Evolutionary conservation across 2,797 vertebrate genomes (phyloP).

Genomic region (Antrozous pallidus): DNA sequence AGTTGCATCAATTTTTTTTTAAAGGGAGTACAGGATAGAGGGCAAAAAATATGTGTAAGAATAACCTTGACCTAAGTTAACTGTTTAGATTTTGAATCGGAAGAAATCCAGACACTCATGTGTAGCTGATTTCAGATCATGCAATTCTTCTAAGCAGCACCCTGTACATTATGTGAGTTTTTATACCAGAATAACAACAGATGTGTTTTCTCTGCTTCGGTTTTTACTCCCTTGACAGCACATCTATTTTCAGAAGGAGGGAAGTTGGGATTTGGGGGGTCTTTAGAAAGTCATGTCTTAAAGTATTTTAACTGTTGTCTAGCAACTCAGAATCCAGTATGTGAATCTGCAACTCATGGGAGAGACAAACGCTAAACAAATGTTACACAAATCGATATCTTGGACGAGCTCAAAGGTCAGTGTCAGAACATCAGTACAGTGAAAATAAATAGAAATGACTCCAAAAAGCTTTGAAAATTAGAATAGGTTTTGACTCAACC

Average conservation of each 20-base stretch:
- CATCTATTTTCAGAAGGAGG: not conserved
- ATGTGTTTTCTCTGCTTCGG: not conserved
- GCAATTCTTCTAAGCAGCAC: not conserved
- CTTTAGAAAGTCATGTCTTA: not conserved
- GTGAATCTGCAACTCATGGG: not conserved
- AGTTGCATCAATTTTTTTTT: not conserved
- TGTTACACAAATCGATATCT: not conserved
- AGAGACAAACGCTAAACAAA: constrained; percentile 12
- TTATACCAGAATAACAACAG: not conserved
- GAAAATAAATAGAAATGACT: constrained; percentile 40
- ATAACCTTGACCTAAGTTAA: not conserved
- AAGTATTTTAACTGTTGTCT: not conserved
- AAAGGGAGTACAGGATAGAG: not conserved
- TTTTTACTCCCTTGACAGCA: not conserved
- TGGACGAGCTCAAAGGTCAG: constrained; percentile 49
- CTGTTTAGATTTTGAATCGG: not conserved
- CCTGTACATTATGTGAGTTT: not conserved
- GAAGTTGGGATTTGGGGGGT: not conserved
- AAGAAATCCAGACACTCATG: not conserved
- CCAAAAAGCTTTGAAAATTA: not conserved
- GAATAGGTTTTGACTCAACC: not conserved
- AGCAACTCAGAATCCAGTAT: not conserved
- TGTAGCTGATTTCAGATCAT: not conserved
- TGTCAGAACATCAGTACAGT: not conserved
- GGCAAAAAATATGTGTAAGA: not conserved